A percentile compares a stretch with the other conserved stretches of the same genome.
phyloP scores from a whole-genome alignment of 2,113 vertebrate species.

The Seriola aureovittata region DNA sequence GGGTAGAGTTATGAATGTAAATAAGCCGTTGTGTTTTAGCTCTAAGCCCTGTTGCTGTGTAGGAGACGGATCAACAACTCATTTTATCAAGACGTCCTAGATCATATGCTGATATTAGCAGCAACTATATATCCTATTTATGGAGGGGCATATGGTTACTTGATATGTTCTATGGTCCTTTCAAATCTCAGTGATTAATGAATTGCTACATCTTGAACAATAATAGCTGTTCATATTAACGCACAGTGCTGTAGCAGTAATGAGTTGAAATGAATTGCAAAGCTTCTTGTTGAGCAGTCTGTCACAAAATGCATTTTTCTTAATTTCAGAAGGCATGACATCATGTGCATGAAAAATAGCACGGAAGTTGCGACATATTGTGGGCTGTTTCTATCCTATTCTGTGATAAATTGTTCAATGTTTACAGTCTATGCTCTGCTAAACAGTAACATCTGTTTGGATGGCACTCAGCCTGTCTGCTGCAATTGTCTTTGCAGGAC shows the following conservation, averaged over 20 bases:
- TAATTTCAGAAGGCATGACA: conserved; percentile 46
- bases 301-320: conserved; percentile 18
- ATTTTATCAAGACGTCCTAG: conserved; percentile 19
- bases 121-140: conserved; percentile 33
- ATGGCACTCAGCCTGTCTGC: conserved; percentile 63
- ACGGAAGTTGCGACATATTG: conserved; percentile 58
- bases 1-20: conserved; percentile 37
- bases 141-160: neutral
- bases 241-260: conserved; percentile 14
- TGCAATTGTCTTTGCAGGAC: conserved; percentile 58
- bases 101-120: conserved; percentile 39
- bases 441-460: conserved; percentile 77
- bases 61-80: conserved; percentile 40
- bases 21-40: conserved; percentile 48
- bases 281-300: conserved; percentile 28
- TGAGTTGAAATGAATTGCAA: conserved; percentile 28
- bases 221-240: neutral
- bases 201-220: neutral
- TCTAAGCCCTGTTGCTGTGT: conserved; percentile 12
- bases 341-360: conserved; percentile 40
- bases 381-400: conserved; percentile 55
- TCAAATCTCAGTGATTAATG: conserved; percentile 33
- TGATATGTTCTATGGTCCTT: conserved; percentile 29
- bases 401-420: conserved; percentile 66
- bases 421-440: conserved; percentile 71